A percentile compares a stretch with the other conserved stretches of the same genome.
These are phyloP conservation scores for Octonoba sinensis DNA, from an alignment of 2,888 invertebrate species.

Conservation along the genomic window DNA sequence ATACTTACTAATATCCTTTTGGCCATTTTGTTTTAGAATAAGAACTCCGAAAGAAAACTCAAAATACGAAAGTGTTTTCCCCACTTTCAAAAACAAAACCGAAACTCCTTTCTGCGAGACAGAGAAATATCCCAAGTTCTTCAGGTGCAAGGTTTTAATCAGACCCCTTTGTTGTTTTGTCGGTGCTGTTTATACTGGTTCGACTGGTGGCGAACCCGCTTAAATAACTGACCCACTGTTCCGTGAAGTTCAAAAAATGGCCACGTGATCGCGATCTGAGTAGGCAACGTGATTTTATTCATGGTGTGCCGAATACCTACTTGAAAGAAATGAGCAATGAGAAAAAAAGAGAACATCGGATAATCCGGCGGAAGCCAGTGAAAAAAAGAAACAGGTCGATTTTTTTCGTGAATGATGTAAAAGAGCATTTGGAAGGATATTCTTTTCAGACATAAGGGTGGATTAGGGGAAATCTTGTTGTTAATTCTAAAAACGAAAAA, in stretches of 20 bases:
- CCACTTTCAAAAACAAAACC: too few relatives aligned
- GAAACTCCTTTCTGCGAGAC: too few relatives aligned
- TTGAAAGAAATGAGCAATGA: slow-evolving; percentile 16
- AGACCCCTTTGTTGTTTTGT: not conserved
- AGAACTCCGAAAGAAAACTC: too few relatives aligned
- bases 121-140: too few relatives aligned
- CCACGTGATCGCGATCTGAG: slow-evolving; percentile 32
- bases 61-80: too few relatives aligned
- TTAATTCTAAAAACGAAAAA: too few relatives aligned
- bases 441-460: too few relatives aligned
- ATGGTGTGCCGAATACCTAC: slow-evolving; percentile 44
- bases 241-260: slow-evolving; percentile 42
- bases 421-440: too few relatives aligned
- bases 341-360: slow-evolving; percentile 18
- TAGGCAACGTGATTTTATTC: slow-evolving; percentile 31
- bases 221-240: slow-evolving; percentile 62
- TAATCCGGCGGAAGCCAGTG: slow-evolving; percentile 15
- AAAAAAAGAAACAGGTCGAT: too few relatives aligned
- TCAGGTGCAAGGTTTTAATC: not conserved
- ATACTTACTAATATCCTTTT: slow-evolving; percentile 44
- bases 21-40: slow-evolving; percentile 21
- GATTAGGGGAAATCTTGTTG: too few relatives aligned
- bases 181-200: slow-evolving; percentile 25
- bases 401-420: too few relatives aligned
- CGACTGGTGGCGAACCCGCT: slow-evolving; percentile 32